Evolutionary conservation across 2,113 vertebrate genomes (phyloP), one percentile per base, ranked within the genome.

Genomic region (Clarias batrachus): DNA sequence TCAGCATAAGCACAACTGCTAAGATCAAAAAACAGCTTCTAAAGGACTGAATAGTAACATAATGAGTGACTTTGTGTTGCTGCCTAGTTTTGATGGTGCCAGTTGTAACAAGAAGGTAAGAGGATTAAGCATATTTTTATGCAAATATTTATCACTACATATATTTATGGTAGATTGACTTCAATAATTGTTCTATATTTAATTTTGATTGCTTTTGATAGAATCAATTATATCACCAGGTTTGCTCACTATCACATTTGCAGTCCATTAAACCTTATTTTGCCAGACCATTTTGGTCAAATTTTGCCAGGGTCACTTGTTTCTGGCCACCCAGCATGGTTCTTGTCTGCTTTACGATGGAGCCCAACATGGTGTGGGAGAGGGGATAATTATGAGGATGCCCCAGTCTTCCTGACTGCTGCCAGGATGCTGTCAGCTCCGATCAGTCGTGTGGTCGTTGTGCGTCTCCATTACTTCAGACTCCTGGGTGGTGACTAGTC

Each of bases 401-500:
- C 84, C 88, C 57, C 87, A 85, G 84, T 87, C 85, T 85, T 21
- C 21, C 71, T 59, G 66, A n/a, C 65, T 86, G 85, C 74, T 90
- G 92, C 91, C 91, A 89, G 88, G 86, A 87, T 85, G 82, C 85
- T 89, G 91, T 91, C 91, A 91, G 81, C 83, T 87, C 63, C 19
- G 79, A 92, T 92, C 91, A 89, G 87, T 87, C n/a, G 65, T 86
- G 30, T 83, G 74, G 63, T 84, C 83, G 65, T 70, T 79, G 76
- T 86, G 85, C 82, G 81, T 91, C 89, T 91, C 89, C 85, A 92
- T 91, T 84, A 87, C 37, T 48, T 41, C 81, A 77, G 85, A 73
- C 85, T 86, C 74, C 60, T 85, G 81, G 77, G 54, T 71, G 63
- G 66, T 52, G 62, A 37, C 17, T 77, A 79, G 56, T 41, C 82